Base-by-base conservation (phyloP, 2,113 vertebrate genomes). In the Euleptes europaea region DNA sequence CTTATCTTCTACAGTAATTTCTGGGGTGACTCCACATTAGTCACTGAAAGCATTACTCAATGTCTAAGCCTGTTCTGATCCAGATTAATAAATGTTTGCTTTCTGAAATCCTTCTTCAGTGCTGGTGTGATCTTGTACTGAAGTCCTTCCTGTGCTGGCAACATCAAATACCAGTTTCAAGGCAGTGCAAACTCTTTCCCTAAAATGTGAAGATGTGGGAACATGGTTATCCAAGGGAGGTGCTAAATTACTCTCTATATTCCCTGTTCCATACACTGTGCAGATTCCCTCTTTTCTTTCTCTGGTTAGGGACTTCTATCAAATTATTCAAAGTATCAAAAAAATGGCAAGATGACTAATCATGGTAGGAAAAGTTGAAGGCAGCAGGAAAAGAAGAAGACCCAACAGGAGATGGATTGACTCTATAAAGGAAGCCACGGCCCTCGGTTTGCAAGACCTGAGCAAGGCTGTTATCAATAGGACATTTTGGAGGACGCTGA, bases 161-260 rank as follows among this genome's bases (percentile, higher is more conserved):
- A 57, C 44, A 44, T 85, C 42, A 2, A 57, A 90, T 88, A 44
- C 72, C 0, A 0, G 49, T 86, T 49, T 63, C 76, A 13, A 6
- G 40, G 80, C 71, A 90, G 15, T 13, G 12, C 2, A 0, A 60
- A 65, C 13, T 72, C 15, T 13, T 66, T 84, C 1, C 1, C 67
- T 79, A 12, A 88, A 90, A 74, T 40, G 49, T 69, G 69, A 23
- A 47, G 17, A 77, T 0, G 0, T 49, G 65, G 86, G 86, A 84
- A 90, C 65, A 44, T 77, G 40, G 66, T 91, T 78, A 82, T 92
- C 82, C 87, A 93, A 92, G 14, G 42, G 82, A 83, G 81, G 63
- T 88, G 91, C 74, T 86, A 76, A 5, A 92, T 92, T 88, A 13
- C 35, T 21, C 42, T 3, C 67, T 74, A 9, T 40, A 80, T 80